Percentiles rank a stretch among this genome's conserved stretches.
phyloP scores from a whole-genome alignment of 2,797 vertebrate genomes.

The Agapornis canus region DNA sequence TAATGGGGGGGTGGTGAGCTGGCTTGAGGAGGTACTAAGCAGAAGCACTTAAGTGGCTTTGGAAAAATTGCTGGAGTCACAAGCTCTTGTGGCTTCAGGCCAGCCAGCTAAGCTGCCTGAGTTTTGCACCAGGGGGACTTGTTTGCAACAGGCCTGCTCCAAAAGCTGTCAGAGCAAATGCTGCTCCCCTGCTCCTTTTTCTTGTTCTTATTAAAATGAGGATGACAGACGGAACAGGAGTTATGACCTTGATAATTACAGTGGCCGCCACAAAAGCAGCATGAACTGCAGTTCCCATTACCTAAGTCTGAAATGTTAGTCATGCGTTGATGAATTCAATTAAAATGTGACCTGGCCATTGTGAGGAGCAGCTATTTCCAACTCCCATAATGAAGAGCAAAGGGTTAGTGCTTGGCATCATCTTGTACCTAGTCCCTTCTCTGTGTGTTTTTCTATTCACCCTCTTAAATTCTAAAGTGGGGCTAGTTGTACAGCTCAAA shows the following conservation, averaged over 20 bases:
- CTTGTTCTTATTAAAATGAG: not conserved
- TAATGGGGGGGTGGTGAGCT: not conserved
- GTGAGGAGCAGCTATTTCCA: not conserved
- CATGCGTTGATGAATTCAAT: not conserved
- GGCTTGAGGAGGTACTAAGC: not conserved
- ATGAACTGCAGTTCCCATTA: not conserved
- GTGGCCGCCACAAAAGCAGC: not conserved
- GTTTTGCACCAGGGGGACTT: not conserved
- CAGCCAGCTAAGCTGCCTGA: not conserved
- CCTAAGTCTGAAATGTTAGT: not conserved
- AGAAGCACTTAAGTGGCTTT: conserved; percentile 19
- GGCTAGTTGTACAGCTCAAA: not conserved
- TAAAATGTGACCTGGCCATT: conserved; percentile 19
- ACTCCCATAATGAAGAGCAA: not conserved
- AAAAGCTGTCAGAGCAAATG: not conserved
- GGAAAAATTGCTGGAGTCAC: conserved; percentile 38
- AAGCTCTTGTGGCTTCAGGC: not conserved
- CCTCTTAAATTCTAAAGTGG: not conserved
- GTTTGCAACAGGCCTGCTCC: not conserved
- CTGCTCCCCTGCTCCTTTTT: not conserved
- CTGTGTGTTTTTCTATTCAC: not conserved
- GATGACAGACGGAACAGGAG: not conserved
- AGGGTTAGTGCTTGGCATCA: not conserved
- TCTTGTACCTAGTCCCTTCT: not conserved
- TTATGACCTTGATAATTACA: not conserved